These are phyloP conservation scores for Brachionus paranguensis DNA, from an alignment of 1,140 invertebrate genomes.

Conservation along the genomic window DNA sequence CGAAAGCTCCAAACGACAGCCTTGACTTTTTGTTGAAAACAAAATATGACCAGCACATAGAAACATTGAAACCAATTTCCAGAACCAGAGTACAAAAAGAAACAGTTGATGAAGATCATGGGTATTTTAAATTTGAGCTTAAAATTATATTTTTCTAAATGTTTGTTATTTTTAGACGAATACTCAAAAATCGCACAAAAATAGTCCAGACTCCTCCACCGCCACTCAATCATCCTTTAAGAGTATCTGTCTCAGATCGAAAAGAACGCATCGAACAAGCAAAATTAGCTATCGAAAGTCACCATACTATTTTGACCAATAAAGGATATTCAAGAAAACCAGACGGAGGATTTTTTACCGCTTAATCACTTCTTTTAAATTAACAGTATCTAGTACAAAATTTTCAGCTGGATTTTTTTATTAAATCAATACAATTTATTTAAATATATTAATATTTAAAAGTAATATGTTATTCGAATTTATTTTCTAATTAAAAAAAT, in stretches of 20 bases:
- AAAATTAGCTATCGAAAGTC: conserved; percentile 54
- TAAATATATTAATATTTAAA: no score
- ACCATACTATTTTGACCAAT: conserved; percentile 55
- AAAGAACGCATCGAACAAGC: conserved; percentile 50
- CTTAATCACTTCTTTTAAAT: conserved; percentile 42
- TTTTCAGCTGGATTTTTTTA: neutral
- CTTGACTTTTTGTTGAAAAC: conserved; percentile 55
- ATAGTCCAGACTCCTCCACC: conserved; percentile 44
- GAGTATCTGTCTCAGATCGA: conserved; percentile 45
- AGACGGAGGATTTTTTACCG: conserved; percentile 54
- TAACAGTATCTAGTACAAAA: neutral
- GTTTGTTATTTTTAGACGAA: conserved; percentile 45
- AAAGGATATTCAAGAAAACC: conserved; percentile 54
- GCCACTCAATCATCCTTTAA: conserved; percentile 48
- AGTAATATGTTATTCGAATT: no score
- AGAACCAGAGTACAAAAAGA: conserved; percentile 52
- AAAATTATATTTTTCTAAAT: neutral
- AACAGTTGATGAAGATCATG: conserved; percentile 48
- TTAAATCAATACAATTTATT: neutral
- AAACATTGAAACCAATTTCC: conserved; percentile 49
- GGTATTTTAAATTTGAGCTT: conserved; percentile 43
- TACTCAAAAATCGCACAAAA: conserved; percentile 50
- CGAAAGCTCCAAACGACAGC: conserved; percentile 51
- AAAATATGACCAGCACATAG: conserved; percentile 53
- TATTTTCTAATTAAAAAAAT: no score